Percentiles rank a stretch among this genome's conserved stretches.
Conservation (phyloP, 2,113 vertebrate genomes). For the Phrynosoma blainvillii region DNA sequence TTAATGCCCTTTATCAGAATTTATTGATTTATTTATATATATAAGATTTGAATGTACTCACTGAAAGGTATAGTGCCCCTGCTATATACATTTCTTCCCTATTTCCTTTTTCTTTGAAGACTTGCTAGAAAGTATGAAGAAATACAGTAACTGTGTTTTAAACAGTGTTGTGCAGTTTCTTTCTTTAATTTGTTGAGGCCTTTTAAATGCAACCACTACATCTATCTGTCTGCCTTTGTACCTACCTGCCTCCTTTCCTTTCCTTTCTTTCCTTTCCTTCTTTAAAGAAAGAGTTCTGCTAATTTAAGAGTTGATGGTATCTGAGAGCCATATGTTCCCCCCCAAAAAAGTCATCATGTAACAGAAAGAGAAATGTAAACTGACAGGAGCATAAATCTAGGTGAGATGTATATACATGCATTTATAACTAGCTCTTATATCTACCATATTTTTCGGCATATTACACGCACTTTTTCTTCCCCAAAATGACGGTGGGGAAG, state of each 20-base stretch:
- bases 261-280: neutral
- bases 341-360: neutral
- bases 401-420: neutral
- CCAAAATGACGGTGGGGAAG: too few relatives aligned
- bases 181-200: neutral
- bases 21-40: neutral
- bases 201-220: neutral
- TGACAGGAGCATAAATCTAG: neutral
- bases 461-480: too few relatives aligned
- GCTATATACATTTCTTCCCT: neutral
- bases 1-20: neutral
- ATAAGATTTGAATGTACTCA: too few relatives aligned
- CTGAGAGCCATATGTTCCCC: conserved; percentile 26
- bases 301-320: neutral
- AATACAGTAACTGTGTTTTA: neutral
- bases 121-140: neutral
- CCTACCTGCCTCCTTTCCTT: neutral
- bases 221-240: too few relatives aligned
- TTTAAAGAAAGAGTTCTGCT: neutral
- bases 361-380: neutral
- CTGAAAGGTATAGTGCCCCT: neutral
- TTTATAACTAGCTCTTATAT: neutral
- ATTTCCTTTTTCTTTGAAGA: neutral
- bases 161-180: neutral
- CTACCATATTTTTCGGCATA: too few relatives aligned